phyloP scores from a whole-genome alignment of 2,113 vertebrate genomes.

The Herpetotheres cachinnans region DNA sequence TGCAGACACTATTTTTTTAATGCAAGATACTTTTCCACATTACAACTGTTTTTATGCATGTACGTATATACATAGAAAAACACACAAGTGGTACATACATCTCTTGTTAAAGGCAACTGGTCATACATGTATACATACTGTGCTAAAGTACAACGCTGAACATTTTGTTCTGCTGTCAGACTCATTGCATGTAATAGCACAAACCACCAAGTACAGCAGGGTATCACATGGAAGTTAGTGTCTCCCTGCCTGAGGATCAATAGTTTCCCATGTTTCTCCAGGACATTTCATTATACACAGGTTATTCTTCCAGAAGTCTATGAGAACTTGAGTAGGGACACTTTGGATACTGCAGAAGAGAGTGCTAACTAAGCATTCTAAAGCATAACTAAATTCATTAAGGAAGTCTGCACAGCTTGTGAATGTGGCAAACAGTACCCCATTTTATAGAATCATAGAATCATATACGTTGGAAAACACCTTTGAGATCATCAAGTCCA shows the following conservation, averaged over 20 bases:
- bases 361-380: background rate
- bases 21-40: background rate
- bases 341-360: background rate
- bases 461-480: no score
- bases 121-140: background rate
- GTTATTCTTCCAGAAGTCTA: background rate
- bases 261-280: background rate
- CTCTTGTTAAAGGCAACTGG: background rate
- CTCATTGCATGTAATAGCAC: background rate
- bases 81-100: background rate
- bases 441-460: no score
- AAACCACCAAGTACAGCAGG: background rate
- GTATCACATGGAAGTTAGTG: no score
- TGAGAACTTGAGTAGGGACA: background rate
- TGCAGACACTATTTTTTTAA: background rate
- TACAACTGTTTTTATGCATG: background rate
- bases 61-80: background rate
- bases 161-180: background rate
- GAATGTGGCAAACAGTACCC: background rate
- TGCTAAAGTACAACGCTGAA: background rate
- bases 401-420: background rate
- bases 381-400: background rate
- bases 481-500: no score
- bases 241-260: background rate
- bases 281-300: background rate